Conservation (phyloP, 2,797 vertebrate genomes). For the Cryptoprocta ferox region DNA sequence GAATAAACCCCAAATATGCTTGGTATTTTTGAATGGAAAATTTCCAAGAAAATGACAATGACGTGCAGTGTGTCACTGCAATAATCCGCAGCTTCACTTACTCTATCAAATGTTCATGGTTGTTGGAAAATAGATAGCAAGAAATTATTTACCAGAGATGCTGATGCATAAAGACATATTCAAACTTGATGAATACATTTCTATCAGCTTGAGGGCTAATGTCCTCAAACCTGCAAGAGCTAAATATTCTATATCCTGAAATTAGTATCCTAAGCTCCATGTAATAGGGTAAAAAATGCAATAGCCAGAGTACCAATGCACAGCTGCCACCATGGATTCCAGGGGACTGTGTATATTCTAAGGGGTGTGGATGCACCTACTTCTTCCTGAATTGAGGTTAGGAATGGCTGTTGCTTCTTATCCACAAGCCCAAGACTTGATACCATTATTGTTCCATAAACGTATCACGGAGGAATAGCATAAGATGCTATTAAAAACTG, state of each 20-base stretch:
- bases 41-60: slow-evolving; percentile 55
- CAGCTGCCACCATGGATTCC: neutral
- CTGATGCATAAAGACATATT: slow-evolving; percentile 32
- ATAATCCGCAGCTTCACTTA: neutral
- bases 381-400: neutral
- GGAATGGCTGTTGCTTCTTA: neutral
- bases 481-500: neutral
- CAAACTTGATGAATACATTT: neutral
- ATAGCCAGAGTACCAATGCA: neutral
- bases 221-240: neutral
- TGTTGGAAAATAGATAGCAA: slow-evolving; percentile 33
- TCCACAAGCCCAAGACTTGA: neutral
- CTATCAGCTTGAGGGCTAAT: neutral
- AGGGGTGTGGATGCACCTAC: neutral
- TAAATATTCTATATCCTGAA: neutral
- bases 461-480: neutral
- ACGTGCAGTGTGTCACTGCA: slow-evolving; percentile 8
- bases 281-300: neutral
- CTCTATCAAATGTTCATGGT: slow-evolving; percentile 1
- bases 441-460: neutral
- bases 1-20: slow-evolving; percentile 65
- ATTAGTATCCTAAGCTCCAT: neutral
- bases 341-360: neutral
- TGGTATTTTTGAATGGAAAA: slow-evolving; percentile 60
- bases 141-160: slow-evolving; percentile 37